Conservation (phyloP, 2,797 vertebrate genomes). For the Tenualosa thibaudeaui region DNA sequence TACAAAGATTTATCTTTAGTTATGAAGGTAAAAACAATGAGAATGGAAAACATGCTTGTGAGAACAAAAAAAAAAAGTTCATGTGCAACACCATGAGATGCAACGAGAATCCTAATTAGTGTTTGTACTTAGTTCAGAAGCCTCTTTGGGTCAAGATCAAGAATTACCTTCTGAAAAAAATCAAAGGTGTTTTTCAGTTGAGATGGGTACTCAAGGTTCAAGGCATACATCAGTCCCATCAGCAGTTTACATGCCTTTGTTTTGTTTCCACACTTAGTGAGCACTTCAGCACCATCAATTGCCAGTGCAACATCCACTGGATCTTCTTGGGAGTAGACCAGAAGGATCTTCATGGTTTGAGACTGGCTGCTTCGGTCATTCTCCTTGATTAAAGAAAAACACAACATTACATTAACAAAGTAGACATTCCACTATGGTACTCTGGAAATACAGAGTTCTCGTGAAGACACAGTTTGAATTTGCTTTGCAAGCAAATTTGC, state of each 20-base stretch:
- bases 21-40: too few species aligned
- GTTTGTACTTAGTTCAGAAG: background rate
- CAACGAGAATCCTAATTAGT: background rate
- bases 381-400: constrained; percentile 4
- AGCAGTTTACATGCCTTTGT: constrained; percentile 30
- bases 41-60: background rate
- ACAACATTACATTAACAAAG: too few species aligned
- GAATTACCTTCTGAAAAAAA: background rate
- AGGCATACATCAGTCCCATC: constrained; percentile 32
- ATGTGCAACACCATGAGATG: background rate
- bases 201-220: constrained; percentile 26
- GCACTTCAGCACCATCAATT: constrained; percentile 27
- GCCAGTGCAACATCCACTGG: constrained; percentile 16
- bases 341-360: background rate
- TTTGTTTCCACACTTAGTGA: constrained; percentile 22
- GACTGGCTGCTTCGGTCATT: background rate
- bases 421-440: background rate
- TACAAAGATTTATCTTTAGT: too few species aligned
- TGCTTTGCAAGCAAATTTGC: too few species aligned
- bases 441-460: background rate
- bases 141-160: constrained; percentile 9
- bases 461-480: too few species aligned
- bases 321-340: background rate
- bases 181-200: constrained; percentile 23
- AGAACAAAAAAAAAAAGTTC: background rate